phyloP scores from a whole-genome alignment of 2,888 invertebrate genomes.

The Cybosia mesomella region DNA sequence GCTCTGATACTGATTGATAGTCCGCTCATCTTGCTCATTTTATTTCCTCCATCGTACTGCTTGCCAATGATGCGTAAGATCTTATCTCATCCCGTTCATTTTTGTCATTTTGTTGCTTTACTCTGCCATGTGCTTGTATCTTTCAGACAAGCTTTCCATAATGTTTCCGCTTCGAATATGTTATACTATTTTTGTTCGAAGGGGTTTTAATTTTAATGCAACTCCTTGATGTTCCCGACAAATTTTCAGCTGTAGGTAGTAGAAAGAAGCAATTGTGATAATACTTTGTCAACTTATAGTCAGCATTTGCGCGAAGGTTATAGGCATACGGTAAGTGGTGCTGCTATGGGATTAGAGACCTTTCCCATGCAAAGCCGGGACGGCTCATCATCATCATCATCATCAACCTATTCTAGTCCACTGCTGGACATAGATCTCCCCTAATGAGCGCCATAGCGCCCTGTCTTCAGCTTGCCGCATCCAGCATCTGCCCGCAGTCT shows the following conservation, averaged over 20 bases:
- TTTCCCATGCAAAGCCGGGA: neutral
- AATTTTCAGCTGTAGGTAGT: neutral
- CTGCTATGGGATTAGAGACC: neutral
- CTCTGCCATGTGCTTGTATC: conserved; percentile 24
- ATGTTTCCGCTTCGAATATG: conserved; percentile 46
- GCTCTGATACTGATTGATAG: conserved; percentile 67
- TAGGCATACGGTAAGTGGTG: neutral
- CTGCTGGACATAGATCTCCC: too few species aligned
- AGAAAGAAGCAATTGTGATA: neutral
- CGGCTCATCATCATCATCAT: too few species aligned
- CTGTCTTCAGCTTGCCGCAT: too few species aligned
- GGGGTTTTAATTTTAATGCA: conserved; percentile 19
- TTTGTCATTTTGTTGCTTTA: conserved; percentile 36
- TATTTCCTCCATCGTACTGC: conserved; percentile 37
- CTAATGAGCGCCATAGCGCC: too few species aligned
- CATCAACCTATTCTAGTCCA: too few species aligned
- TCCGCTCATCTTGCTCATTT: conserved; percentile 50
- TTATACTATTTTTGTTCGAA: conserved; percentile 32
- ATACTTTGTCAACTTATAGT: neutral
- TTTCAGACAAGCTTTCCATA: conserved; percentile 36
- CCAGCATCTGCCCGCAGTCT: too few species aligned
- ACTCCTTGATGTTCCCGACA: conserved; percentile 33
- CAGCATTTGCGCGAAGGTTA: neutral
- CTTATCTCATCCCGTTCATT: conserved; percentile 46
- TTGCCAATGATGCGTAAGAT: too few species aligned